Base-by-base conservation (phyloP, 2,888 invertebrate species). In the Tineola bisselliella region DNA sequence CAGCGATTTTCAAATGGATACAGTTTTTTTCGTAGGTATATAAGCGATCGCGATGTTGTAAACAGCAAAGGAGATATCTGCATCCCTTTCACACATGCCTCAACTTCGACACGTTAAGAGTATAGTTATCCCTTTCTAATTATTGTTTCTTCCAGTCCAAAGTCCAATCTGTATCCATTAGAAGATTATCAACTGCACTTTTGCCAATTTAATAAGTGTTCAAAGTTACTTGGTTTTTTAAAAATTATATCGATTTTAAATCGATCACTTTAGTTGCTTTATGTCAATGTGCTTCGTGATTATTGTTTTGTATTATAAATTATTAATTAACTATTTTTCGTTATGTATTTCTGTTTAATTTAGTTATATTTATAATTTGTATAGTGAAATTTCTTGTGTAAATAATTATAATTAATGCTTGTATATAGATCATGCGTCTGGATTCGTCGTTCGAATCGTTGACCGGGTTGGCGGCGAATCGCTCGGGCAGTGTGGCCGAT, bases 401-500 rank as follows among this genome's bases (percentile, higher is more conserved):
- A 25, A 4, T 25, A 25, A 25, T 25, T 63, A 64, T 25, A 6
- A 25, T 25, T 25, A 6, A 4, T 25, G 2, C 25, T 25, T 25
- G 25, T 62, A 69, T 75, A 11, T 84, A 94, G 94, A 89, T 94
- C 62, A 93, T 94, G 93, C 90, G 92, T 62, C 89, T 93, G 77
- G 94, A 94, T 75, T 90, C 92, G 56, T 93, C 93, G 62, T 91
- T 93, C 84, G 94, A 94, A 76, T 93, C 93, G 31, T 81, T 94
- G 65, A 78, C 88, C 33, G 92, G 91, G 59, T 91, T 94, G 25
- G 77, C 73, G 0, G 70, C 90, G 66, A 91, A 90, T 15, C 90
- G 94, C 33, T 94, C 95, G 30, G 95, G 95, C 76, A 94, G 94
- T 74, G 94, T 94, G 68, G 93, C 92, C 17, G 94, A 95, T 82